Evolutionary conservation across 2,888 invertebrate species (phyloP).

Genomic region (Carterocephalus palaemon): DNA sequence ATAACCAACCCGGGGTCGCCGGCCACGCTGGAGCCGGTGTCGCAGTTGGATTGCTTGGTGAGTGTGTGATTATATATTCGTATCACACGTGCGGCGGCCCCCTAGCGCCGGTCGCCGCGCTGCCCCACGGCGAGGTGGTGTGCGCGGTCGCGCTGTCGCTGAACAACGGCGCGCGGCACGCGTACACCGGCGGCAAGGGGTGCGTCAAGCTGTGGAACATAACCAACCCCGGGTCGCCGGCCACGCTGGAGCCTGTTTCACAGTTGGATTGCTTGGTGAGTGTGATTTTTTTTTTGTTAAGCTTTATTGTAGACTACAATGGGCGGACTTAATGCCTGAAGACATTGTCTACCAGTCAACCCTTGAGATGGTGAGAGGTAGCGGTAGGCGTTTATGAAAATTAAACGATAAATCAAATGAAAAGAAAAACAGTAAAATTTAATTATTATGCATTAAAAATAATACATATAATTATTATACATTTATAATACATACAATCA

Average conservation of each 20-base stretch:
- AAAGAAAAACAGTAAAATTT: no score
- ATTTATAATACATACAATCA: no score
- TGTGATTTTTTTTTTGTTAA: conserved; percentile 85
- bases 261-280: conserved; percentile 92
- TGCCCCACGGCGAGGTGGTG: conserved; percentile 97
- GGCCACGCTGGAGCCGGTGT: conserved; percentile 92
- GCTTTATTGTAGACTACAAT: no score
- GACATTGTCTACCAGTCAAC: no score
- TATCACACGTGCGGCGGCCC: conserved; percentile 96
- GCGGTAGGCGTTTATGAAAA: no score
- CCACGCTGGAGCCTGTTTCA: conserved; percentile 92
- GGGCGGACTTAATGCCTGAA: no score
- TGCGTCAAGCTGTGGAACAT: conserved; percentile 99
- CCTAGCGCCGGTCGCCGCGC: conserved; percentile 91
- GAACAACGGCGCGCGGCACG: conserved; percentile 86
- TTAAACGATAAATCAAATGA: no score
- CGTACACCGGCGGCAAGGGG: conserved; percentile 99
- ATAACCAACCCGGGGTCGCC: conserved; percentile 91
- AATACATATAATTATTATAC: no score
- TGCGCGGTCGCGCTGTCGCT: conserved; percentile 96
- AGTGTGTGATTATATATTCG: conserved; percentile 82
- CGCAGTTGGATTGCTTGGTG: conserved; percentile 93
- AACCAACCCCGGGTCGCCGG: conserved; percentile 89
- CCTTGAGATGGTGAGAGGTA: no score
- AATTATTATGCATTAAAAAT: no score